phyloP scores from a whole-genome alignment of 2,888 invertebrate genomes.

The Melieria omissa region DNA sequence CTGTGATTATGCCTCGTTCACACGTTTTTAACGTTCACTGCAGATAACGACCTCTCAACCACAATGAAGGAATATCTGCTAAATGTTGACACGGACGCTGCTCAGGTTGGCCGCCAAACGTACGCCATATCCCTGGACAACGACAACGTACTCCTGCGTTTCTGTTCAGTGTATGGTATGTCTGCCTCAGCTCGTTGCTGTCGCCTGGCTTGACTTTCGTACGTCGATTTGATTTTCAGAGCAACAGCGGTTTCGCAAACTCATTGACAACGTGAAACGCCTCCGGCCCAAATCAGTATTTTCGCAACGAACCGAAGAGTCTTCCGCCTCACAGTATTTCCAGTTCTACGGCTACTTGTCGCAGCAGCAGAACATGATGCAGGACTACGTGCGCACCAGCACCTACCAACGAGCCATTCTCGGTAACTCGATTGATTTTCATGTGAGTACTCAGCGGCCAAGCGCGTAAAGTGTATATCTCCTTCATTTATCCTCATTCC shows the following conservation, averaged over 20 bases:
- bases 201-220: too few species aligned
- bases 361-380: conserved; percentile 99
- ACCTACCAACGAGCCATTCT: conserved; percentile 98
- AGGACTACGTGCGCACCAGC: conserved; percentile 97
- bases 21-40: conserved; percentile 15
- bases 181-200: too few species aligned
- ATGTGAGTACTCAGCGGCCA: conserved; percentile 59
- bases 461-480: not conserved
- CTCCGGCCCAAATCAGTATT: conserved; percentile 80
- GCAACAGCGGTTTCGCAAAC: conserved; percentile 63
- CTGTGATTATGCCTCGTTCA: too few species aligned
- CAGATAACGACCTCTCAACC: conserved; percentile 56
- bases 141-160: conserved; percentile 63
- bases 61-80: conserved; percentile 63
- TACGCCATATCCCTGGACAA: conserved; percentile 63
- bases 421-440: conserved; percentile 91
- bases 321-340: conserved; percentile 98
- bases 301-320: conserved; percentile 95
- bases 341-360: conserved; percentile 99
- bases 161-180: conserved; percentile 59
- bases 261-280: conserved; percentile 65
- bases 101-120: conserved; percentile 60
- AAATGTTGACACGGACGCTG: conserved; percentile 62
- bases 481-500: conserved; percentile 60
- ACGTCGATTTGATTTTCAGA: conserved; percentile 46